Base-by-base conservation (phyloP, 2,888 invertebrate species). In the Fragum fragum region DNA sequence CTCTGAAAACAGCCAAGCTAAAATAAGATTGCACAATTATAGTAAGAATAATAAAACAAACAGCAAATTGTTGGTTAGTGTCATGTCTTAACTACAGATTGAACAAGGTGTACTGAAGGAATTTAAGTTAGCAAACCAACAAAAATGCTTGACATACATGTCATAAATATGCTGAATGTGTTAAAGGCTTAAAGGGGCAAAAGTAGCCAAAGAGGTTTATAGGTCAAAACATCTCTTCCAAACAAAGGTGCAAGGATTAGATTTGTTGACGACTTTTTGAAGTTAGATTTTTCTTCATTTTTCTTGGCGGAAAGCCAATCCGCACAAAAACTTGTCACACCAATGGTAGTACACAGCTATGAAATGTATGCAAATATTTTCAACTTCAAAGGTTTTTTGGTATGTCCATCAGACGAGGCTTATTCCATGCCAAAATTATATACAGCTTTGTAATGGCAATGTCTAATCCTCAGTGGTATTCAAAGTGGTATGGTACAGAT, bases 401-500 rank as follows among this genome's bases (percentile, higher is more conserved):
- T 66, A 66, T 66, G 47, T 26, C 73, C 55, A 39, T 39, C 21
- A 53, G 76, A 75, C 73, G 73, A 39, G 42, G 66, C 66, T 66
- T 66, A 66, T 42, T 66, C 39, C 66, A 21, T 42, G 66, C 32
- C 66, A 36, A 42, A 42, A 66, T 66, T 36, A 66, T 66, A 39
- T 66, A 66, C 66, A 66, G 42, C 66, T 66, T 66, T 66, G 42
- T 66, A 66, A 66, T 66, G 66, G 42, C 66, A 66, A 66, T 66
- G n/a, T 66, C 42, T 66, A 66, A 42, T 66, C 66, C 66, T 7
- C 21, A 32, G 42, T n/a, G 36, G n/a, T n/a, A n/a, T n/a, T n/a
- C n/a, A 36, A 36, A 9, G 32, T 36, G 32, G 32, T 9, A 36
- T 36, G 32, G 5, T 36, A 36, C 32, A 36, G 32, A 9, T 6